These are phyloP conservation scores for Cecropterus lyciades DNA, from an alignment of 1,140 invertebrate species.

Conservation along the genomic window DNA sequence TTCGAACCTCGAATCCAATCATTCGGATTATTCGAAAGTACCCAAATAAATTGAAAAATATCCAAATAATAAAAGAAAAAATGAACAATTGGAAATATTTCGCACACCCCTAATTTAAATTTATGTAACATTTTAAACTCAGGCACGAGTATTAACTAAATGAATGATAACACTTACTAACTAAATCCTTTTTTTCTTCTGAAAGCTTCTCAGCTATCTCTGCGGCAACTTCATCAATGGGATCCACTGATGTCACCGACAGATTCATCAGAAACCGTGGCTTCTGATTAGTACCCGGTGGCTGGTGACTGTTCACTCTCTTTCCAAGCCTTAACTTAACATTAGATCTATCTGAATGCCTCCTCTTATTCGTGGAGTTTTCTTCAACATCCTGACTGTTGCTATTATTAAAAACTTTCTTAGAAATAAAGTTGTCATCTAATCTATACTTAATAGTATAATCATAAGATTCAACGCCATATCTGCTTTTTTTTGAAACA, in stretches of 20 bases:
- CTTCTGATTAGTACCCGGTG: slow-evolving; percentile 78
- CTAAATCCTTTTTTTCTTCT: slow-evolving; percentile 89
- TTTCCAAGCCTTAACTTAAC: slow-evolving; percentile 85
- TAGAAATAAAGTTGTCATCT: slow-evolving; percentile 72
- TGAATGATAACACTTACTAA: slow-evolving; percentile 85
- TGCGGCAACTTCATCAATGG: slow-evolving; percentile 85
- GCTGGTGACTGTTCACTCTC: slow-evolving; percentile 78
- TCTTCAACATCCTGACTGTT: slow-evolving; percentile 48
- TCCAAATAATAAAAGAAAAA: too few relatives aligned
- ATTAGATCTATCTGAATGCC: slow-evolving; percentile 85
- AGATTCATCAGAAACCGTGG: slow-evolving; percentile 85
- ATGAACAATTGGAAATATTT: too few relatives aligned
- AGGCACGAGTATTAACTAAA: too few relatives aligned
- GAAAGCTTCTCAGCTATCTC: slow-evolving; percentile 89
- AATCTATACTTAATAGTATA: slow-evolving; percentile 81
- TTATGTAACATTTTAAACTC: too few relatives aligned
- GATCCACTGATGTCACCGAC: slow-evolving; percentile 75
- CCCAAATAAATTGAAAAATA: too few relatives aligned
- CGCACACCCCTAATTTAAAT: too few relatives aligned
- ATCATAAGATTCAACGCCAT: slow-evolving; percentile 82
- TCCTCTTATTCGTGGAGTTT: slow-evolving; percentile 83
- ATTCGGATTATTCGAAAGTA: too few relatives aligned
- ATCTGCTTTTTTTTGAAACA: slow-evolving; percentile 73
- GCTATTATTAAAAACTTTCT: slow-evolving; percentile 68
- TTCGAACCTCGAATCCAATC: too few relatives aligned